Evolutionary conservation across 2,797 vertebrate species (phyloP), one percentile per base, ranked within the genome.

Genomic region (Trematomus bernacchii): DNA sequence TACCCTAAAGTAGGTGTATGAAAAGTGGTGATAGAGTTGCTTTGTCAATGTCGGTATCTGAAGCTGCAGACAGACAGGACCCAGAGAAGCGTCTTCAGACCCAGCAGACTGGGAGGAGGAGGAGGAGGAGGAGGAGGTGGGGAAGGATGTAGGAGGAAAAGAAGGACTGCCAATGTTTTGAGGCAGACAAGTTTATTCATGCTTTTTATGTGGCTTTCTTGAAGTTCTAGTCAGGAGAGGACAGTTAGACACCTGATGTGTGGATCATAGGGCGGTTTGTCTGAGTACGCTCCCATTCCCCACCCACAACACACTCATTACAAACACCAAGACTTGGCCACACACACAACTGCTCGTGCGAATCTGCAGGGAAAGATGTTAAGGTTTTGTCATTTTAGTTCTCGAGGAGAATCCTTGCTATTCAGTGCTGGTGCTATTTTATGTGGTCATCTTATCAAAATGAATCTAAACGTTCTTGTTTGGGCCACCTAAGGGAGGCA

Each of bases 291-390:
- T 76, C 76, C 61, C 65, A 65, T 79, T 85, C 80, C 69, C 85
- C 85, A 76, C 91, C 91, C 85, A 82, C 81, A 88, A n/a, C n/a
- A 90, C 70, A 66, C 76, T 91, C 88, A 90, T 91, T 79, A 92
- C 90, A 87, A 86, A 91, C 63, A 54, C 84, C 50, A 30, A 81
- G 79, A 82, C 73, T 61, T 0, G 69, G 76, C 83, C 88, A 87
- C 90, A 91, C 87, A 86, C 80, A 80, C 66, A 61, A 52, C 6
- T 12, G 3, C 66, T 76, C 75, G 10, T 69, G 43, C 67, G 61
- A 77, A 73, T 54, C 53, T 66, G 47, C 71, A 85, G 60, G 44
- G 40, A 48, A 4, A 11, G 55, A 63, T 54, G 46, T 63, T 78
- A 42, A 55, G 47, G 44, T 80, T 87, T 84, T 71, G 68, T 73